Evolutionary conservation across 2,797 vertebrate genomes (phyloP), one percentile per base, ranked within the genome.

Genomic region (Aulostomus chinensis): DNA sequence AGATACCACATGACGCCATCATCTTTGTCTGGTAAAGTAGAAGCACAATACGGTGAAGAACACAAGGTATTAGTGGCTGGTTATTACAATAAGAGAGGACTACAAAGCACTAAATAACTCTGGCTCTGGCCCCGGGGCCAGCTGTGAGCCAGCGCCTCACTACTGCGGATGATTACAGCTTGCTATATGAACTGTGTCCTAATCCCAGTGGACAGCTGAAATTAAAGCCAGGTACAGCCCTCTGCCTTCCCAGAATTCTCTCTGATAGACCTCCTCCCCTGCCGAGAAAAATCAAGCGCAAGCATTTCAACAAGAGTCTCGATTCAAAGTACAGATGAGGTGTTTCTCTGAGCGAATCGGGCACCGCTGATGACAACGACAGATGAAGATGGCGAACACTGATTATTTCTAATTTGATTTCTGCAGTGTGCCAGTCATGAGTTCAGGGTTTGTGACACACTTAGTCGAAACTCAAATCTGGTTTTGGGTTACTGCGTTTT

Each of bases 181-280:
- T 50, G 69, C 72, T 80, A 65, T 69, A 82, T 83, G 85, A 86
- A 78, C 80, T 83, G 72, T 77, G 81, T 60, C 64, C 76, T 88
- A 87, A 89, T 88, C 71, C 47, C 53, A 62, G 71, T 43, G 51
- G 86, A 81, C 88, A 83, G 76, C 82, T 81, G 59, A 83, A 88
- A 88, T 89, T 76, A 84, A 88, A 88, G 70, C 84, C 85, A 89
- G 86, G 86, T 88, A 84, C 14, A 33, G 60, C 65, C 65, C 61
- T 64, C 64, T 57, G 63, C 58, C 65, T 78, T 80, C 58, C 73
- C 73, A 76, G 64, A 46, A 64, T 81, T 76, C 83, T 50, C 64
- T 46, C 43, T 55, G 71, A 86, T 76, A 58, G 70, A 59, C 53
- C 42, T 14, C 39, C 62, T 47, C 72, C 70, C 79, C 78, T 34